Evolutionary conservation across 2,113 vertebrate genomes (phyloP).

Genomic region (Neolamprologus ventralis): DNA sequence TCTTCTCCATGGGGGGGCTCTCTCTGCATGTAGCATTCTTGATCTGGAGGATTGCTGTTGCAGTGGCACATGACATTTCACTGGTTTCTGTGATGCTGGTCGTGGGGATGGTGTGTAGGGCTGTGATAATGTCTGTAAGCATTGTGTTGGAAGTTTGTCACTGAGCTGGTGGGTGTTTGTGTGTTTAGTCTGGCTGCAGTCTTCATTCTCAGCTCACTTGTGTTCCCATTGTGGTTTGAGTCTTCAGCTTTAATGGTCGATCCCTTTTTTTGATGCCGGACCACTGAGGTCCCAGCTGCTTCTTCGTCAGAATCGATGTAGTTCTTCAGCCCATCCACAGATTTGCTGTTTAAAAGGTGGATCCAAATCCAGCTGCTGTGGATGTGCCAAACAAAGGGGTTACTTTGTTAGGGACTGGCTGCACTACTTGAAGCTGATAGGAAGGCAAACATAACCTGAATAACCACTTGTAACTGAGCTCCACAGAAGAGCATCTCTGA

Average conservation of each 20-base stretch:
- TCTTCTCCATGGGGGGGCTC: neutral
- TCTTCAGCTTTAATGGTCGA: neutral
- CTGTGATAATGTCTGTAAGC: neutral
- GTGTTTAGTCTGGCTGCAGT: neutral
- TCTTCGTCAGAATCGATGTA: fast-evolving
- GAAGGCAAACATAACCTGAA: neutral
- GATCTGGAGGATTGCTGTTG: neutral
- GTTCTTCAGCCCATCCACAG: neutral
- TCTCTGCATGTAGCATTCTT: neutral
- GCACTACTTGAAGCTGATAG: neutral
- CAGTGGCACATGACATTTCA: neutral
- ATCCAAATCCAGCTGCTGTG: neutral
- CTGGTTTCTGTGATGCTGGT: neutral
- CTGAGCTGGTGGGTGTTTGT: neutral
- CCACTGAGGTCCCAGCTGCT: neutral
- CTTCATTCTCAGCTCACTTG: neutral
- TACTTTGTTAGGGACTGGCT: neutral
- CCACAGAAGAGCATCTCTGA: neutral
- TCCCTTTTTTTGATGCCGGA: neutral
- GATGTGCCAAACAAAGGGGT: neutral
- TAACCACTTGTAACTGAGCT: neutral
- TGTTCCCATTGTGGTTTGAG: neutral
- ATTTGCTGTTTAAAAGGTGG: neutral
- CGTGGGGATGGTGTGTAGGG: neutral
- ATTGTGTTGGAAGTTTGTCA: neutral